phyloP scores from a whole-genome alignment of 1,140 invertebrate species.

The Eulimnadia texana region DNA sequence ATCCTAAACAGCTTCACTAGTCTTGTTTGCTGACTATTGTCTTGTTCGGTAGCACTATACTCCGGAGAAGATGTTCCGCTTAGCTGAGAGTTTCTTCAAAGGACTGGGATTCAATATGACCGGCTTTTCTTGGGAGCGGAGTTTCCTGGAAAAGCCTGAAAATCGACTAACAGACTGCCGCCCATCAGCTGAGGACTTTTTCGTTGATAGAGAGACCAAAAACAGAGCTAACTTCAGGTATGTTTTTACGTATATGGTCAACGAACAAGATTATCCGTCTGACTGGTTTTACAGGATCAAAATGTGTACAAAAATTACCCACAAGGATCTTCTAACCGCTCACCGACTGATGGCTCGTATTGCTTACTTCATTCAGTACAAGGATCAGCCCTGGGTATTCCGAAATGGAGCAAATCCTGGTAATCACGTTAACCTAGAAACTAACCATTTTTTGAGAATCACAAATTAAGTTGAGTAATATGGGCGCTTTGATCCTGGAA shows the following conservation, averaged over 20 bases:
- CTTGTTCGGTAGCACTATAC: not conserved
- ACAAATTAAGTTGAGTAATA: not conserved
- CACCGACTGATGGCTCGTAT: conserved; percentile 61
- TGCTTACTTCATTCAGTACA: conserved; percentile 34
- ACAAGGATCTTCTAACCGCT: conserved; percentile 48
- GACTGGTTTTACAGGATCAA: conserved; percentile 43
- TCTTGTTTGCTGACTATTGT: too few relatives aligned
- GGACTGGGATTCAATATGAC: conserved; percentile 47
- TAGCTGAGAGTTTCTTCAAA: conserved; percentile 25
- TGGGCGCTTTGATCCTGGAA: too few relatives aligned
- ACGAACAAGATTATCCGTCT: conserved; percentile 30
- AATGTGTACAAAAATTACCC: conserved; percentile 56
- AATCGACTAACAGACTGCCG: conserved; percentile 49
- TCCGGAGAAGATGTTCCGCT: conserved; percentile 22
- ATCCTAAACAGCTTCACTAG: too few relatives aligned
- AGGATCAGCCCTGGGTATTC: conserved; percentile 28
- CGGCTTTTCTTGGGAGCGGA: conserved; percentile 59
- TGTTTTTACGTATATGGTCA: conserved; percentile 32
- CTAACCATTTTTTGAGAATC: not conserved
- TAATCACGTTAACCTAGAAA: not conserved
- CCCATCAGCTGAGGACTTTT: conserved; percentile 37
- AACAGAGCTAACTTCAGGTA: conserved; percentile 27
- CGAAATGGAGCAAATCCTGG: conserved; percentile 32
- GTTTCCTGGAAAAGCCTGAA: conserved; percentile 58
- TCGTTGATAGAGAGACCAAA: conserved; percentile 29